These are phyloP conservation scores for Eurois occulta DNA, from an alignment of 2,888 invertebrate genomes.

Conservation along the genomic window DNA sequence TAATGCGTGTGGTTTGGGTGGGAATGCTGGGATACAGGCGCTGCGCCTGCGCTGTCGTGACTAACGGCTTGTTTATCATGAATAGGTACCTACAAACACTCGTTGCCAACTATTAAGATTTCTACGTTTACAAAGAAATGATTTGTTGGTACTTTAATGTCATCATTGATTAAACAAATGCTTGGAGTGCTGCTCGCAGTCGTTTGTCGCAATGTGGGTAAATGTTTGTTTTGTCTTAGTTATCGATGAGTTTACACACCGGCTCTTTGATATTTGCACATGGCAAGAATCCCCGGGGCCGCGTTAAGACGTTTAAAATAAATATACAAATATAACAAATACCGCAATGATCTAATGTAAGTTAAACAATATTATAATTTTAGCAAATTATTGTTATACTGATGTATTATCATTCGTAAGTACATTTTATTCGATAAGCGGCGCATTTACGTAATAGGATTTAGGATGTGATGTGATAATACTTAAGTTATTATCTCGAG, in stretches of 20 bases:
- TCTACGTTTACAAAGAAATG: conserved; percentile 50
- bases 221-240: conserved; percentile 73
- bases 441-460: conserved; percentile 13
- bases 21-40: conserved; percentile 20
- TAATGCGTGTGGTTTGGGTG: conserved; percentile 48
- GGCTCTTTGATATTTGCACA: conserved; percentile 71
- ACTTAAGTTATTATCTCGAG: conserved; percentile 36
- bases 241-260: conserved; percentile 71
- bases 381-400: conserved; percentile 44
- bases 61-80: conserved; percentile 48
- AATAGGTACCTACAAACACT: conserved; percentile 51
- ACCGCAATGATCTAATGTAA: conserved; percentile 58
- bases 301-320: conserved; percentile 56
- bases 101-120: conserved; percentile 44
- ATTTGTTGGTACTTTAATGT: conserved; percentile 60
- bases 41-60: conserved; percentile 18
- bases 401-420: conserved; percentile 20
- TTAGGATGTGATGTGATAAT: conserved; percentile 27
- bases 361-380: conserved; percentile 57
- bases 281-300: conserved; percentile 62
- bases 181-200: conserved; percentile 49
- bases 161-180: conserved; percentile 57
- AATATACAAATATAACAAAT: conserved; percentile 64
- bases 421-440: conserved; percentile 28
- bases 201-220: conserved; percentile 74